phyloP scores from a whole-genome alignment of 1,140 invertebrate species.

The Drosophila sproati region DNA sequence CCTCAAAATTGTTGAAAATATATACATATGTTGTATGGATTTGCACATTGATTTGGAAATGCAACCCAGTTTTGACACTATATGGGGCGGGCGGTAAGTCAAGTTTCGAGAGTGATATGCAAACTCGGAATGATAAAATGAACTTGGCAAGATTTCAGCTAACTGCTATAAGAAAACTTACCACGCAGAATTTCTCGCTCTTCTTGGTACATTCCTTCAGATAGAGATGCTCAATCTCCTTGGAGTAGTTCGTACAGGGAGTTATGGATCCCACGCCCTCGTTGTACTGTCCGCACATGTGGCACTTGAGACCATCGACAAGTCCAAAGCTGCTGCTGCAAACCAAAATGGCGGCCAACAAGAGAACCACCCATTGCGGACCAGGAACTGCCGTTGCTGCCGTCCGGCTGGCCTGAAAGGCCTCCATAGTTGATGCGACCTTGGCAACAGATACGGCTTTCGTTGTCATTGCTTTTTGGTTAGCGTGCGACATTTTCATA shows the following conservation, averaged over 20 bases:
- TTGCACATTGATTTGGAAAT: too few species aligned
- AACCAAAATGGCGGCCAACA: slow-evolving; percentile 58
- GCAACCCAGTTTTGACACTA: too few species aligned
- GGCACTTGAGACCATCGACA: slow-evolving; percentile 88
- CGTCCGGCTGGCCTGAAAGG: slow-evolving; percentile 42
- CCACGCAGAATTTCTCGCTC: slow-evolving; percentile 89
- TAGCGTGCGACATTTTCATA: slow-evolving; percentile 65
- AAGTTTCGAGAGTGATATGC: too few species aligned
- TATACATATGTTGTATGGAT: too few species aligned
- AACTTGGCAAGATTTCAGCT: neutral
- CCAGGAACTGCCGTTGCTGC: slow-evolving; percentile 34
- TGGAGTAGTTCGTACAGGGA: slow-evolving; percentile 90
- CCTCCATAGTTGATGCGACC: slow-evolving; percentile 23
- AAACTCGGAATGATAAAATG: too few species aligned
- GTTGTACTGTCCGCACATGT: slow-evolving; percentile 91
- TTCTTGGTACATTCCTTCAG: slow-evolving; percentile 88
- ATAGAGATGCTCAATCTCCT: slow-evolving; percentile 86
- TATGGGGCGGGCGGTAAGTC: too few species aligned
- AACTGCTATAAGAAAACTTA: slow-evolving; percentile 84
- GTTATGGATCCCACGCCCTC: slow-evolving; percentile 93
- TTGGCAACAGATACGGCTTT: slow-evolving; percentile 37
- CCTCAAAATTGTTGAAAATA: too few species aligned
- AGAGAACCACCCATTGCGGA: slow-evolving; percentile 5
- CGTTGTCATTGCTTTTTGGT: slow-evolving; percentile 64
- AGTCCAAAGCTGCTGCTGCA: slow-evolving; percentile 60